Conservation (phyloP, 2,797 vertebrate genomes). For the Megaceryle alcyon region DNA sequence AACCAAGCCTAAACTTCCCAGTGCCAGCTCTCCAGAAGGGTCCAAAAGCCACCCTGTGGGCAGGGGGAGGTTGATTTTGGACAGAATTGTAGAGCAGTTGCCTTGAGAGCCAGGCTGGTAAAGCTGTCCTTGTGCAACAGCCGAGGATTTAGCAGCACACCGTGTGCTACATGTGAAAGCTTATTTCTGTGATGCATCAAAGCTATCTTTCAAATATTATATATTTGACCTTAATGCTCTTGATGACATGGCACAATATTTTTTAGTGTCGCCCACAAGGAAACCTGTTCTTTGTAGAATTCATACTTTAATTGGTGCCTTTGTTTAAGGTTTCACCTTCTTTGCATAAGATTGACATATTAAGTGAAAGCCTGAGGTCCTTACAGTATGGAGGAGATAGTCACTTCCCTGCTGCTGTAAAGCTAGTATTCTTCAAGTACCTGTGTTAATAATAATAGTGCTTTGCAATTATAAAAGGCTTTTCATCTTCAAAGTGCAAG, state of each 20-base stretch:
- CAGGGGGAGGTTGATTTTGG: background rate
- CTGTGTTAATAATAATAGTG: conserved; percentile 45
- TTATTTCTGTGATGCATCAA: background rate
- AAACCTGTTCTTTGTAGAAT: background rate
- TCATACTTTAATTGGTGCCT: background rate
- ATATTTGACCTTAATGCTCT: background rate
- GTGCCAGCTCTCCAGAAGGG: background rate
- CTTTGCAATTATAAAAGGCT: conserved; percentile 55
- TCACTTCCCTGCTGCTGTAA: conserved; percentile 40
- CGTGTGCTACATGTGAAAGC: background rate
- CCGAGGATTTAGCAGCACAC: background rate
- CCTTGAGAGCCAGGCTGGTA: background rate
- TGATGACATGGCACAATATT: background rate
- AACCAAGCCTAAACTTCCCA: background rate
- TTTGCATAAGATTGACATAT: conserved; percentile 10
- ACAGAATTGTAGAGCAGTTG: background rate
- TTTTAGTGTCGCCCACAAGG: background rate
- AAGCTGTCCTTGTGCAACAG: background rate
- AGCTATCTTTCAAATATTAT: background rate
- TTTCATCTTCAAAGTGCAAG: conserved; percentile 69
- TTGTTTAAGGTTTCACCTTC: background rate
- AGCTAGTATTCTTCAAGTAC: conserved; percentile 29
- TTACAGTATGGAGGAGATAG: background rate
- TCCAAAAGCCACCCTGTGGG: background rate
- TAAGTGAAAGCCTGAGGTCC: conserved; percentile 29